Evolutionary conservation across 2,797 vertebrate species (phyloP).

Genomic region (Neomorphus geoffroyi): DNA sequence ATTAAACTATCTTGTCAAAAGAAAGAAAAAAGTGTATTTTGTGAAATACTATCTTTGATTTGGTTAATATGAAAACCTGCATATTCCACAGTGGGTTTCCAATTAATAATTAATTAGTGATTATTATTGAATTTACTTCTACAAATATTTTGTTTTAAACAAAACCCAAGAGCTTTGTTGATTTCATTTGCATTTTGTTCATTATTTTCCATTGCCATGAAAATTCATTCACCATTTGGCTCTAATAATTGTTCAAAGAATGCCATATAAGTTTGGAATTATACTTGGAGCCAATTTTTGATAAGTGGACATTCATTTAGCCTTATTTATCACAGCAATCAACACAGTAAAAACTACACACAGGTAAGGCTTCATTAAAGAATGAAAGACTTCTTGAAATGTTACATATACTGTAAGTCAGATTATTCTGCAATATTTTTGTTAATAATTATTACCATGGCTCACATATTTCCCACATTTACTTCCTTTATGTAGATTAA

Average conservation of each 20-base stretch:
- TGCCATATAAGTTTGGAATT: background rate
- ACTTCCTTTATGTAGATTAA: background rate
- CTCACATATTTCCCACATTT: background rate
- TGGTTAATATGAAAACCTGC: background rate
- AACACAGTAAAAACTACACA: background rate
- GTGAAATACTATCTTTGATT: background rate
- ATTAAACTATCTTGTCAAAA: background rate
- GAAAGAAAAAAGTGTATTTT: background rate
- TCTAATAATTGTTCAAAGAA: conserved; percentile 45
- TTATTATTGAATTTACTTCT: background rate
- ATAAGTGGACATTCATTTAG: conserved; percentile 3
- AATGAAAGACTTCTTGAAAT: conserved; percentile 3
- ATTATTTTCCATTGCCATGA: background rate
- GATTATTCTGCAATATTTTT: background rate
- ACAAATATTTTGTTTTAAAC: conserved; percentile 19
- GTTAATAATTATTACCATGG: background rate
- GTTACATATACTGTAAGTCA: background rate
- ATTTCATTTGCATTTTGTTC: background rate
- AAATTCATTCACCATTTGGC: conserved; percentile 8
- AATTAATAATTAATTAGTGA: background rate
- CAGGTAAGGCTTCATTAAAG: background rate
- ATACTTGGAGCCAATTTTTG: background rate
- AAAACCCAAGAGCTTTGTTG: conserved; percentile 5
- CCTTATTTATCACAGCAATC: background rate
- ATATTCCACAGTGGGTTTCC: background rate